These are phyloP conservation scores for Clarias gariepinus DNA, from an alignment of 2,113 vertebrate species.

Conservation along the genomic window DNA sequence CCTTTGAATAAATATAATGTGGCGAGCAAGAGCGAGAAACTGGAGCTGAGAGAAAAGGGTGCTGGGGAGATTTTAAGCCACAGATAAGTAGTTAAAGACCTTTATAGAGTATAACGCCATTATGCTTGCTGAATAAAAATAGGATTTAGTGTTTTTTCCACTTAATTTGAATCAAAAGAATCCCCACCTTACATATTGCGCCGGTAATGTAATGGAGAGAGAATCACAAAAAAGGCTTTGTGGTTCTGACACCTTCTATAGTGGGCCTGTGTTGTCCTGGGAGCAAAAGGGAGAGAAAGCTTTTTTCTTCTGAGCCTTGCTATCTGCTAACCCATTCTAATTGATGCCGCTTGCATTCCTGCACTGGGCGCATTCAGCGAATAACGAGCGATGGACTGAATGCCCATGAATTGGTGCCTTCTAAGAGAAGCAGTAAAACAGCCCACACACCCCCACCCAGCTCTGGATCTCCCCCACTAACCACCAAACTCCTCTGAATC, in stretches of 20 bases:
- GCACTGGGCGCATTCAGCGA: conserved; percentile 92
- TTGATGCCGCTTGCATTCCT: conserved; percentile 97
- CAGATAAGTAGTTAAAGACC: conserved; percentile 83
- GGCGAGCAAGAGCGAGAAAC: conserved; percentile 73
- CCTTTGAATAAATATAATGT: conserved; percentile 80
- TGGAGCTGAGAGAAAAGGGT: conserved; percentile 69
- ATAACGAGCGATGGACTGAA: conserved; percentile 87
- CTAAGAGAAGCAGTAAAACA: conserved; percentile 80
- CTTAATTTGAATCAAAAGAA: conserved; percentile 99
- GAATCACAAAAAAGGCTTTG: conserved; percentile 94
- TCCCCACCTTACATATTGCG: conserved; percentile 98
- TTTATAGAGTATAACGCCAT: conserved; percentile 82
- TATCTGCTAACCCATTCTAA: conserved; percentile 99
- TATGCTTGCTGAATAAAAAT: conserved; percentile 89
- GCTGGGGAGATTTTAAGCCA: conserved; percentile 77
- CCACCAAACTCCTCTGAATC: conserved; percentile 68
- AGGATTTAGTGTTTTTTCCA: conserved; percentile 99
- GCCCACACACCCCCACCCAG: conserved; percentile 56
- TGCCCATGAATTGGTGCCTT: conserved; percentile 78
- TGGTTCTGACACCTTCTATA: conserved; percentile 93
- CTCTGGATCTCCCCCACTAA: conserved; percentile 63
- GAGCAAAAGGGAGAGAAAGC: conserved; percentile 85
- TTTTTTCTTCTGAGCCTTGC: conserved; percentile 84
- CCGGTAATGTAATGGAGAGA: conserved; percentile 92
- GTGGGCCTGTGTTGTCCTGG: conserved; percentile 82